phyloP scores from a whole-genome alignment of 1,140 invertebrate species.

The Trigoniulus corallinus region DNA sequence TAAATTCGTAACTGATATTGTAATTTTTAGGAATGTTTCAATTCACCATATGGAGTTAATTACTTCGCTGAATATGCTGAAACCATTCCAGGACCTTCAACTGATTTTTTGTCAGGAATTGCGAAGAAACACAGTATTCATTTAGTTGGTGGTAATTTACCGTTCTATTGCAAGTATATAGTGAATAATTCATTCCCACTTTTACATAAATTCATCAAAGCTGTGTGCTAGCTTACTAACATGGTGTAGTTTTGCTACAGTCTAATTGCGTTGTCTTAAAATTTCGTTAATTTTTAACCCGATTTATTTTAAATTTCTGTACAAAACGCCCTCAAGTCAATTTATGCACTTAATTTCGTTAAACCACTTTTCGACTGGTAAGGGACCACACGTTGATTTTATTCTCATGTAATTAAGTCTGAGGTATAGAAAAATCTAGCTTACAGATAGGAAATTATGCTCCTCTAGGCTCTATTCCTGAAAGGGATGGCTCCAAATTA shows the following conservation, averaged over 20 bases:
- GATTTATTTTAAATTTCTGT: neutral
- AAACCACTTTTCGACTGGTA: too few relatives aligned
- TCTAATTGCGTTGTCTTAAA: neutral
- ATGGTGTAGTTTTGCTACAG: neutral
- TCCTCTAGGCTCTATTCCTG: constrained; percentile 56
- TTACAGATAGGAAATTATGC: too few relatives aligned
- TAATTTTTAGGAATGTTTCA: constrained; percentile 63
- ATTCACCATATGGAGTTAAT: constrained; percentile 79
- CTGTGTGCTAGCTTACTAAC: neutral
- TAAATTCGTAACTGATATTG: neutral
- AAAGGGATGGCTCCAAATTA: constrained; percentile 46
- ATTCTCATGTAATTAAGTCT: too few relatives aligned
- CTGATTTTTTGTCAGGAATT: constrained; percentile 44
- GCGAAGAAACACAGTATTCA: constrained; percentile 63
- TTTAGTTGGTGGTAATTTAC: constrained; percentile 48
- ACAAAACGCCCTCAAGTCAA: too few relatives aligned
- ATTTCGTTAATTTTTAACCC: neutral
- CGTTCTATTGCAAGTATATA: too few relatives aligned
- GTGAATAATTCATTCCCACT: too few relatives aligned
- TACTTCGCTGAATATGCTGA: constrained; percentile 78
- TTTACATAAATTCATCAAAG: too few relatives aligned
- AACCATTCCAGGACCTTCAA: constrained; percentile 59
- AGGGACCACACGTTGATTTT: too few relatives aligned
- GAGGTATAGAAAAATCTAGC: too few relatives aligned
- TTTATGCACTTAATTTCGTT: too few relatives aligned